Percentiles rank a stretch among this genome's conserved stretches.
Evolutionary conservation across 2,797 vertebrate species (phyloP).

Genomic region (Notamacropus eugenii): DNA sequence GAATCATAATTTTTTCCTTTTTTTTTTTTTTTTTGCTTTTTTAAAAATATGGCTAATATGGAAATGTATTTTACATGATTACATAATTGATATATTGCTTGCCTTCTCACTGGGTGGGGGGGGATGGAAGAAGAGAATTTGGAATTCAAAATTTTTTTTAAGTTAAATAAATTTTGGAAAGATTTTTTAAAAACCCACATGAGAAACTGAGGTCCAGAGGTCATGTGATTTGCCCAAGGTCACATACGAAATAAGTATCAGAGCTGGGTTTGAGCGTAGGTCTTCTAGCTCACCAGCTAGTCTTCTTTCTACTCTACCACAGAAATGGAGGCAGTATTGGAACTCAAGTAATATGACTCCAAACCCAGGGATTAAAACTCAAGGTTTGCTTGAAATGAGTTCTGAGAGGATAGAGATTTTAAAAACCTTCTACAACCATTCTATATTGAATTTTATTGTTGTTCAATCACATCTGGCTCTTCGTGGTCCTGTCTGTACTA

Average conservation of each 20-base stretch:
- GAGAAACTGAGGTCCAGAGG: not conserved
- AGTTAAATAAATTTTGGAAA: not conserved
- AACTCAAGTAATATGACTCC: not conserved
- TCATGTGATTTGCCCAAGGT: not conserved
- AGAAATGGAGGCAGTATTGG: not conserved
- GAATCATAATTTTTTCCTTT: too few species aligned
- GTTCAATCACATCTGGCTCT: not conserved
- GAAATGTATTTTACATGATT: too few species aligned
- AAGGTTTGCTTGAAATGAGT: not conserved
- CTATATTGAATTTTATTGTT: not conserved
- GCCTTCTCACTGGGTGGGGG: too few species aligned
- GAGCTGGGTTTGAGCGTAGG: not conserved
- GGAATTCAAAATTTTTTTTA: too few species aligned
- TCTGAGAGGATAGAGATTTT: not conserved
- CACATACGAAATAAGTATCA: not conserved
- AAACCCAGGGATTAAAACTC: not conserved
- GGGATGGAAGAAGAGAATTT: too few species aligned
- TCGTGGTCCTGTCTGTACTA: not conserved
- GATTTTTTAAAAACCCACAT: not conserved
- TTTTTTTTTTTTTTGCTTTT: too few species aligned
- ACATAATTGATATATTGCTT: too few species aligned
- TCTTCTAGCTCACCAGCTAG: not conserved
- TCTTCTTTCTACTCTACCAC: not conserved
- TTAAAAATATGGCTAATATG: too few species aligned
- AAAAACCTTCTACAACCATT: not conserved